Evolutionary conservation across 2,797 vertebrate genomes (phyloP).

Genomic region (Sebastes cheni): DNA sequence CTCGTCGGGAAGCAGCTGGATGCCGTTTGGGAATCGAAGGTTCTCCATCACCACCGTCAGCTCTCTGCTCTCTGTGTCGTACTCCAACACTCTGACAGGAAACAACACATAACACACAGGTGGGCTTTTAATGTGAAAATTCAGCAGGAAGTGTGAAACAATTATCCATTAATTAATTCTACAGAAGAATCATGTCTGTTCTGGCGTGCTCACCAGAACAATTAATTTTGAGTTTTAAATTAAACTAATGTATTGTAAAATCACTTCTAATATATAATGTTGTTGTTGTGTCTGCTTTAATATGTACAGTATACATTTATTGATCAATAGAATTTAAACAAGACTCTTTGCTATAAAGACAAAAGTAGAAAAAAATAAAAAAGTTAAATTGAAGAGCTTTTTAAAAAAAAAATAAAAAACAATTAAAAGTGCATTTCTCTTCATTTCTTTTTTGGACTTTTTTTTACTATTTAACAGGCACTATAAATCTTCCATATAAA

Average conservation of each 20-base stretch:
- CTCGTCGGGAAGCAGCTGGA: constrained; percentile 92
- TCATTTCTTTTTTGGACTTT: neutral
- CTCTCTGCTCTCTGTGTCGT: constrained; percentile 87
- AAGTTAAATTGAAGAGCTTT: neutral
- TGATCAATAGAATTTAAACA: neutral
- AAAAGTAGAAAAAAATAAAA: too few species aligned
- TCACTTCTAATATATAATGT: rapidly evolving
- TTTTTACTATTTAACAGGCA: neutral
- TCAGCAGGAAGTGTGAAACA: neutral
- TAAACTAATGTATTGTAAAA: neutral
- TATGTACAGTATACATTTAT: neutral
- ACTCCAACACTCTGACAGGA: constrained; percentile 88
- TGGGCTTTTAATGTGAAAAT: constrained; percentile 30
- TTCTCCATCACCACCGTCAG: constrained; percentile 93
- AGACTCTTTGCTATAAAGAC: rapidly evolving
- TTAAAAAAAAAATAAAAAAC: neutral
- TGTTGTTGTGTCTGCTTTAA: neutral
- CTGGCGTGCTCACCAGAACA: too few species aligned
- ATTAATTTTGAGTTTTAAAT: too few species aligned
- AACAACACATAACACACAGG: neutral
- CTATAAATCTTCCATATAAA: neutral
- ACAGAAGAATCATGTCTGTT: too few species aligned
- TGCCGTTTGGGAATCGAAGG: constrained; percentile 92
- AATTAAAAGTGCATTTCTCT: neutral
- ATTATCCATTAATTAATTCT: neutral